A percentile compares a stretch with the other conserved stretches of the same genome.
Evolutionary conservation across 2,113 vertebrate genomes (phyloP).

Genomic region (Alligator mississippiensis): DNA sequence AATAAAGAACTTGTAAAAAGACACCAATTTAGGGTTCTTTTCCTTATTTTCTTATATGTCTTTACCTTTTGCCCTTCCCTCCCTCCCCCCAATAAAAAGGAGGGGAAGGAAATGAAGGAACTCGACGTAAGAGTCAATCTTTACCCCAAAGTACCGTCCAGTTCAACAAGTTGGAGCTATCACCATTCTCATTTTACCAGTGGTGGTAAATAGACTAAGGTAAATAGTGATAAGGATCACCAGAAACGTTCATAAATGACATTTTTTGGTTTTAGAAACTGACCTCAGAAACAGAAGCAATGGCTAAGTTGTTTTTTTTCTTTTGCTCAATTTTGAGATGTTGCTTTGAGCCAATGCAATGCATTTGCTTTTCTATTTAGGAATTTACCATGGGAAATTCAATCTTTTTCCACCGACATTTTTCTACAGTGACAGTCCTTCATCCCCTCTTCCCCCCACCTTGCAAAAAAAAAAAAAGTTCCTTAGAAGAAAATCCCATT

Average conservation of each 20-base stretch:
- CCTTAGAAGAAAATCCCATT: not conserved
- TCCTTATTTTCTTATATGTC: not conserved
- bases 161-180: too few species aligned
- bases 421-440: not conserved
- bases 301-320: too few species aligned
- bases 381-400: not conserved
- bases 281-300: too few species aligned
- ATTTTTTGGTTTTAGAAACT: not conserved
- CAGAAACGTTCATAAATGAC: not conserved
- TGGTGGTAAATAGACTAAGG: too few species aligned
- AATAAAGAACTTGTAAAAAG: not conserved
- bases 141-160: too few species aligned
- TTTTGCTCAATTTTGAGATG: too few species aligned
- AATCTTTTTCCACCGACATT: not conserved
- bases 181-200: too few species aligned
- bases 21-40: not conserved
- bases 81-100: not conserved
- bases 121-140: too few species aligned
- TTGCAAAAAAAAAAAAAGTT: not conserved
- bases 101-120: not conserved
- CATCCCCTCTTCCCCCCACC: not conserved
- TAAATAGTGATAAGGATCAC: too few species aligned
- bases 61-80: not conserved
- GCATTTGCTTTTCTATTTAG: not conserved
- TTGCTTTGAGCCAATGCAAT: too few species aligned